These are phyloP conservation scores for Atlantisia rogersi DNA, from an alignment of 2,113 vertebrate genomes.

Conservation along the genomic window DNA sequence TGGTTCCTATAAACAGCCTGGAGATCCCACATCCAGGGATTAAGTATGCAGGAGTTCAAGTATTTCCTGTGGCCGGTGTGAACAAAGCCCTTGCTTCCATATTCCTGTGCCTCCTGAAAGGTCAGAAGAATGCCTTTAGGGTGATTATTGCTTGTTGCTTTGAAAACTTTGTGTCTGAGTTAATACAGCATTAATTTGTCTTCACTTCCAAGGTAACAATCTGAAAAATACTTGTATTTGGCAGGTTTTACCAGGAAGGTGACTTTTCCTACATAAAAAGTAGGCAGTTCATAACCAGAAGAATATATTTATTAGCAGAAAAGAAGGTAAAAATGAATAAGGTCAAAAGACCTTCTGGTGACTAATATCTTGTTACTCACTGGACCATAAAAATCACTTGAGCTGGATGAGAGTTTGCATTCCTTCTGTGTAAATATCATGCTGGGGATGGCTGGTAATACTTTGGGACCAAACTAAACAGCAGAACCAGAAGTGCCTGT, in stretches of 20 bases:
- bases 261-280: background rate
- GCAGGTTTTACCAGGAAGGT: background rate
- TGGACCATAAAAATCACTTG: conserved; percentile 38
- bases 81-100: background rate
- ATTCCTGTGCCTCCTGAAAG: background rate
- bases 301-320: conserved; percentile 13
- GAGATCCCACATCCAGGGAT: background rate
- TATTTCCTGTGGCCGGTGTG: background rate
- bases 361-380: conserved; percentile 18
- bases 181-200: background rate
- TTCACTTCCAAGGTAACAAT: background rate
- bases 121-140: background rate
- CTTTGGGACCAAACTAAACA: conserved; percentile 9
- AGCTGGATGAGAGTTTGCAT: background rate
- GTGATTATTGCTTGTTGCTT: background rate
- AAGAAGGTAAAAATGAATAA: background rate
- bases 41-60: background rate
- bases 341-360: background rate
- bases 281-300: background rate
- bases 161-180: background rate
- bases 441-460: background rate
- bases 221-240: background rate
- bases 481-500: conserved; percentile 15
- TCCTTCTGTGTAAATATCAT: conserved; percentile 33
- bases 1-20: background rate